These are phyloP conservation scores for Chalcosyrphus nemorum DNA, from an alignment of 2,888 invertebrate genomes.

Conservation along the genomic window DNA sequence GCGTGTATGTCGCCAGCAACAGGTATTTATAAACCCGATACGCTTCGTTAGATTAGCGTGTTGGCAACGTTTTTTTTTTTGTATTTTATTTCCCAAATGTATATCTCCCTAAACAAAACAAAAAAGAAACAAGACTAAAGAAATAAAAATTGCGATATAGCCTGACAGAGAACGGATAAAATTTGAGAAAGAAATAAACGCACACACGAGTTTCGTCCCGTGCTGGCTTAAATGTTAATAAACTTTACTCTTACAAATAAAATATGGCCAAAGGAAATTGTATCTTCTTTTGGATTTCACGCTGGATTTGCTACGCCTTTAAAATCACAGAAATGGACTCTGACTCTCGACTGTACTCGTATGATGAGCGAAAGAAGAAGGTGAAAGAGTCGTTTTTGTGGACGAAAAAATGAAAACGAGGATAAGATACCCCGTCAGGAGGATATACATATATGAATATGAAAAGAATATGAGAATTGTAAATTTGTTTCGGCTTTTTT, in stretches of 20 bases:
- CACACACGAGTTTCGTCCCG: constrained; percentile 9
- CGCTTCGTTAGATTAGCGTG: constrained; percentile 63
- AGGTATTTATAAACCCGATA: constrained; percentile 46
- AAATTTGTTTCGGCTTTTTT: constrained; percentile 16
- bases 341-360: too few relatives aligned
- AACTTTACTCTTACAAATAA: constrained; percentile 36
- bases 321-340: background rate
- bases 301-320: constrained; percentile 32
- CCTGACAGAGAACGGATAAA: constrained; percentile 9
- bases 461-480: constrained; percentile 25
- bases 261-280: constrained; percentile 42
- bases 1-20: constrained; percentile 29
- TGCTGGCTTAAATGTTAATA: constrained; percentile 38
- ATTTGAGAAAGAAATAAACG: constrained; percentile 11
- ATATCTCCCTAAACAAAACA: background rate
- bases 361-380: background rate
- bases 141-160: background rate
- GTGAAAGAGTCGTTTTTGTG: background rate
- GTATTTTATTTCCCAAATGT: constrained; percentile 48
- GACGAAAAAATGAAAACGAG: background rate
- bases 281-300: constrained; percentile 27
- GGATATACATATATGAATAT: constrained; percentile 2
- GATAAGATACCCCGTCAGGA: background rate
- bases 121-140: background rate
- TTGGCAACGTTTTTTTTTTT: constrained; percentile 28